Percentiles rank a stretch among this genome's conserved stretches.
Evolutionary conservation across 2,113 vertebrate genomes (phyloP).

Genomic region (Thunnus maccoyii): DNA sequence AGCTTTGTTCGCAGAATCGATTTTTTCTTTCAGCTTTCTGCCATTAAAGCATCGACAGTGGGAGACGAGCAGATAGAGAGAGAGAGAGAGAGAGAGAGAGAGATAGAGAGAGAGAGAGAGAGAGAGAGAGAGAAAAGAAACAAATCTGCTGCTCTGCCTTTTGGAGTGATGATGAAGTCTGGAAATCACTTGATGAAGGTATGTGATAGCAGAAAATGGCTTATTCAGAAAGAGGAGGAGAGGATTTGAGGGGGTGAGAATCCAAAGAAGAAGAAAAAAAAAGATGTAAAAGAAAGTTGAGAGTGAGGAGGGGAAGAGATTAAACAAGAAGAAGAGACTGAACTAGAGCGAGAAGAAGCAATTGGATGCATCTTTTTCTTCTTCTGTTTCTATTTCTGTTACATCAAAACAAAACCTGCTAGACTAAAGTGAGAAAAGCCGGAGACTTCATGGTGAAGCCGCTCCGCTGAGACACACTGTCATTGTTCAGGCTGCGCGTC

Average conservation of each 20-base stretch:
- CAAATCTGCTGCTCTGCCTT: background rate
- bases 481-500: background rate
- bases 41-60: background rate
- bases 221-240: background rate
- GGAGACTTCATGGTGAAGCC: background rate
- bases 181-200: background rate
- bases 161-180: background rate
- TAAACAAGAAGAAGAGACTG: background rate
- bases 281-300: background rate
- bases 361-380: background rate
- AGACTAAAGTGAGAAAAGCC: background rate
- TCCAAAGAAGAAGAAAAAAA: background rate
- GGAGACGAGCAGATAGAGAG: background rate
- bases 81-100: too few species aligned
- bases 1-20: constrained; percentile 35
- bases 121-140: background rate
- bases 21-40: constrained; percentile 37
- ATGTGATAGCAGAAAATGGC: background rate
- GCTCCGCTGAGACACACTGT: background rate
- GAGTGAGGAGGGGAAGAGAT: background rate
- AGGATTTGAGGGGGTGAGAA: background rate
- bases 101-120: too few species aligned
- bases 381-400: too few species aligned
- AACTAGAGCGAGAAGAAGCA: background rate
- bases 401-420: too few species aligned